Base-by-base conservation (phyloP, 2,113 vertebrate species). In the Oreochromis aureus region DNA sequence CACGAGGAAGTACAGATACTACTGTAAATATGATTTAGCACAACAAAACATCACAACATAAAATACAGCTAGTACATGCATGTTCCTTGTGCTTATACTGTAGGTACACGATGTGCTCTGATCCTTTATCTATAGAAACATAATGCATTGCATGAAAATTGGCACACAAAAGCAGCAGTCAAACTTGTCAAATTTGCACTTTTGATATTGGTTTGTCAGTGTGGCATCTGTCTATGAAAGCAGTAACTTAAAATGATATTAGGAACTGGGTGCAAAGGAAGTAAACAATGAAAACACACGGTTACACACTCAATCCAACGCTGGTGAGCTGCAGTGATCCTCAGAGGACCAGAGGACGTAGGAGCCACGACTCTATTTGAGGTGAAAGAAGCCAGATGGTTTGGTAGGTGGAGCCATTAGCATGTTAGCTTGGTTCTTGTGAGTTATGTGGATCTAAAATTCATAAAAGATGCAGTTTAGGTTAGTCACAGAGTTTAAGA, bases 401-500 rank as follows among this genome's bases (percentile, higher is more conserved):
- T 97, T 97, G 3, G 97, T 87, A 1, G 97, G 95, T 12, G 97
- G 91, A 27, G 96, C 97, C 94, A 97, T 95, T 41, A 99, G 94
- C 98, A 99, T 98, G 27, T 96, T 97, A 30, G 97, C 97, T 93
- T 99, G 97, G 94, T 98, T 98, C 96, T 97, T 98, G 95, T 98
- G 97, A 59, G 94, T 97, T 90, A 99, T 98, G 89, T 96, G 96
- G 93, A 99, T 98, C 98, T 99, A 91, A 44, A 84, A 85, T 55
- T 11, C 81, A 84, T 22, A 30, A 56, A 27, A 61, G 9, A 56
- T 12, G 66, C 2, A 76, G 6, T 51, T 39, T 48, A n/a, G 36
- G 3, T 44, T 19, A 46, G 24, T 41, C 32, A 55, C 32, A 56
- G 19, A 53, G 27, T 71, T 71, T 61, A 61, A 61, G 30, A 24